A percentile compares a stretch with the other conserved stretches of the same genome.
These are phyloP conservation scores for Nomada lathburiana DNA, from an alignment of 2,888 invertebrate genomes.

Conservation along the genomic window DNA sequence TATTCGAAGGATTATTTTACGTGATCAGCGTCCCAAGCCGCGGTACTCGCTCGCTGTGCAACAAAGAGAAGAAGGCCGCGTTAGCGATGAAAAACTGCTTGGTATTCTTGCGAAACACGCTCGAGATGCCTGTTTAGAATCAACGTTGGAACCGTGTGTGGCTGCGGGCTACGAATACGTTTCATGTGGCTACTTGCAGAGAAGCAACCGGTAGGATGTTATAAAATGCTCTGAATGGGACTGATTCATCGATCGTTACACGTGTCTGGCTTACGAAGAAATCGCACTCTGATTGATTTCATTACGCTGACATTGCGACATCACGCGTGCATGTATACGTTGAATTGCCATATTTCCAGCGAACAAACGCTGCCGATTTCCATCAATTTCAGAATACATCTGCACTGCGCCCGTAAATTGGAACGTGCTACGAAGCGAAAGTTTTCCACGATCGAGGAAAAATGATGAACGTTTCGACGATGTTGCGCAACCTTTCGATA, in stretches of 20 bases:
- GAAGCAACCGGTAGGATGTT: neutral
- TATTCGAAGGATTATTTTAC: conserved; percentile 62
- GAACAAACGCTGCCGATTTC: conserved; percentile 31
- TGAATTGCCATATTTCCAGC: neutral
- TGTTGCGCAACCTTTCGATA: neutral
- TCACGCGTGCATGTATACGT: neutral
- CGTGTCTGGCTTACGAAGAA: conserved; percentile 23
- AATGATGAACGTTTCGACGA: neutral
- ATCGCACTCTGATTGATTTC: conserved; percentile 44
- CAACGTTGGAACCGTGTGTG: conserved; percentile 3
- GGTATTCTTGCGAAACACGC: conserved; percentile 43
- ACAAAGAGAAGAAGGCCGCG: conserved; percentile 2
- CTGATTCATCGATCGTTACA: conserved; percentile 46
- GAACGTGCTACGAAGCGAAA: conserved; percentile 1
- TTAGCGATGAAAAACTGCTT: conserved; percentile 54
- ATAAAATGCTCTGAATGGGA: conserved; percentile 14
- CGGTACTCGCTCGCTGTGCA: neutral
- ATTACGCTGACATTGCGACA: conserved; percentile 31
- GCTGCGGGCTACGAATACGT: conserved; percentile 1
- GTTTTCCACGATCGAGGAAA: neutral
- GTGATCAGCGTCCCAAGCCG: conserved; percentile 48
- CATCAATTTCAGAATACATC: conserved; percentile 21
- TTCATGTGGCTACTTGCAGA: conserved; percentile 11
- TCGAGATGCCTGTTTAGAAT: conserved; percentile 56
- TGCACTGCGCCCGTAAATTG: neutral